These are phyloP conservation scores for Tipula helvola DNA, from an alignment of 2,888 invertebrate species.

Conservation along the genomic window DNA sequence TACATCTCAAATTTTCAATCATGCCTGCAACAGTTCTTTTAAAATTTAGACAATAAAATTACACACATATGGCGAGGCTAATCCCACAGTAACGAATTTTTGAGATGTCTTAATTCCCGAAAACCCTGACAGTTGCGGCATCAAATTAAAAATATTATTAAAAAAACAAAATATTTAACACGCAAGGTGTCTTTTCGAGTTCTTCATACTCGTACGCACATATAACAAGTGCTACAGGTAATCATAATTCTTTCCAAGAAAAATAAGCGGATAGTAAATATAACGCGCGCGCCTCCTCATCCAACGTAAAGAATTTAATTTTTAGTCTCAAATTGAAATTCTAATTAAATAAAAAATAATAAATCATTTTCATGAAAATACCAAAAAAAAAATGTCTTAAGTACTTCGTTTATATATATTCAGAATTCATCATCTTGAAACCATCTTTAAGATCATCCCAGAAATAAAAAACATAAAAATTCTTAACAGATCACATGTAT, in stretches of 20 bases:
- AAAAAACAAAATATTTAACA: not conserved
- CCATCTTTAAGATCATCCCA: not conserved
- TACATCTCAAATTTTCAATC: not conserved
- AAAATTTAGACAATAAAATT: not conserved
- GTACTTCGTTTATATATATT: not conserved
- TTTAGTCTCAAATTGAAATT: not conserved
- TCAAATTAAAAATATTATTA: not conserved
- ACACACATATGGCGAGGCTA: not conserved
- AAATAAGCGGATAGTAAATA: not conserved
- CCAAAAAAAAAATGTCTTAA: not conserved
- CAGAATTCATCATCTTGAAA: not conserved
- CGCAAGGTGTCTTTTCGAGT: not conserved
- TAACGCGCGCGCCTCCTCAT: not conserved
- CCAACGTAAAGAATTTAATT: not conserved
- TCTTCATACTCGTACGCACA: not conserved
- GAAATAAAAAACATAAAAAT: not conserved
- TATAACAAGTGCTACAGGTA: not conserved
- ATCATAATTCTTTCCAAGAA: not conserved
- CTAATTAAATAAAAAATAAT: not conserved
- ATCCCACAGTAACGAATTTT: not conserved
- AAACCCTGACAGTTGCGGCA: not conserved
- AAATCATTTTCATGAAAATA: not conserved
- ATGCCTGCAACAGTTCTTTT: not conserved
- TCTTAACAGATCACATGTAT: not conserved
- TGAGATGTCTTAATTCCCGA: not conserved